Evolutionary conservation across 2,113 vertebrate genomes (phyloP).

Genomic region (Collichthys lucidus): DNA sequence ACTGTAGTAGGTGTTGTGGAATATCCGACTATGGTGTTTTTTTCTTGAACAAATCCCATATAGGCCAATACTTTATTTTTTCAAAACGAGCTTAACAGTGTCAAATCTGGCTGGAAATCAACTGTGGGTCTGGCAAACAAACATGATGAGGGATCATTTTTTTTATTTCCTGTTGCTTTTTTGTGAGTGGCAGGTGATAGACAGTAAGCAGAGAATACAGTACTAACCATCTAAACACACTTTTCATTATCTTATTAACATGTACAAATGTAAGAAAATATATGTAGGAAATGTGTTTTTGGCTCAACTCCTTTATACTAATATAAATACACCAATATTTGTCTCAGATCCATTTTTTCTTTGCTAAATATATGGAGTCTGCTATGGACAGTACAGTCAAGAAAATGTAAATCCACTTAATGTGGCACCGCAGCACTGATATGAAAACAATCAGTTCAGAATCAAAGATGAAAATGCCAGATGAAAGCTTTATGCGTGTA

Average conservation of each 20-base stretch:
- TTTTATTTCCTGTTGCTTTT: background rate
- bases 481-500: background rate
- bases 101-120: slow-evolving; percentile 16
- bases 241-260: background rate
- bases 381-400: too few species aligned
- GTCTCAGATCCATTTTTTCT: background rate
- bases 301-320: background rate
- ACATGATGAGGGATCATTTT: background rate
- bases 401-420: too few species aligned
- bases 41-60: background rate
- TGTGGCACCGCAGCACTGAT: too few species aligned
- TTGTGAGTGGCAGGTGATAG: background rate
- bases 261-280: background rate
- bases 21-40: slow-evolving; percentile 23
- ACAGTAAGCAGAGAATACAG: background rate
- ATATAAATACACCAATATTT: background rate
- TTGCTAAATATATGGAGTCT: background rate
- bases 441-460: too few species aligned
- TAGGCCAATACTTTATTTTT: background rate
- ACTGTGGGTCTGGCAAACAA: background rate
- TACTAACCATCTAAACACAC: background rate
- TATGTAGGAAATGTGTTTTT: background rate
- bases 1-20: slow-evolving; percentile 34
- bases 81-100: background rate
- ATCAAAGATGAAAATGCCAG: background rate